Evolutionary conservation across 2,113 vertebrate species (phyloP), one percentile per base, ranked within the genome.

Genomic region (Ailuropoda melanoleuca): DNA sequence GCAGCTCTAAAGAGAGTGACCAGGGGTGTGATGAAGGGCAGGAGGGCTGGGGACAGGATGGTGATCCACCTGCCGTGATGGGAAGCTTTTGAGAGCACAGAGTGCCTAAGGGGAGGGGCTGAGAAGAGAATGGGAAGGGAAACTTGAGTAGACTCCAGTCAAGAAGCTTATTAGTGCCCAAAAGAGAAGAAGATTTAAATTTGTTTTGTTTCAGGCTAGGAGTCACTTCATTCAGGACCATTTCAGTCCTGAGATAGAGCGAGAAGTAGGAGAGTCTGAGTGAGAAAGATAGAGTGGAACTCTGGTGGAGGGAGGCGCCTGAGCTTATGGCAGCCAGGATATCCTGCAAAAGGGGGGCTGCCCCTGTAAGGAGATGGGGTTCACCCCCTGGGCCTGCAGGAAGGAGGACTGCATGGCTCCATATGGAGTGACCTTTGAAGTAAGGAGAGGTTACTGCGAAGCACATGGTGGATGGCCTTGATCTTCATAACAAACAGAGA

Each of bases 401-500:
- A 68, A 55, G 39, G 17, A 87, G 2, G 4, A 6, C 55, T 14
- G 18, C 3, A 12, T 34, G 7, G 13, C 17, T 66, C 6, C n/a
- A 8, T 26, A 12, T 9, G 19, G 29, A 78, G 13, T 26, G 7
- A n/a, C 15, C 1, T 58, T 55, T 26, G 24, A 58, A 37, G 37
- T 18, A 1, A 2, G 85, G 56, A 23, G 19, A 93, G 23, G 21
- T 19, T 15, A 37, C 6, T 26, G 23, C 43, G 50, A 50, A 55
- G 21, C 23, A 46, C 29, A 3, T 21, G 37, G 29, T 17, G 10
- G 74, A 75, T 89, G 77, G 48, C 48, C 48, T 88, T 88, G 34
- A 39, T 81, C 81, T 93, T 95, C 46, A 80, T 70, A 89, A 74
- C 75, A 87, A 90, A 62, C 15, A 66, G 2, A 1, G 55, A 4